Evolutionary conservation across 2,797 vertebrate genomes (phyloP).

Genomic region (Chaenodraco wilsoni): DNA sequence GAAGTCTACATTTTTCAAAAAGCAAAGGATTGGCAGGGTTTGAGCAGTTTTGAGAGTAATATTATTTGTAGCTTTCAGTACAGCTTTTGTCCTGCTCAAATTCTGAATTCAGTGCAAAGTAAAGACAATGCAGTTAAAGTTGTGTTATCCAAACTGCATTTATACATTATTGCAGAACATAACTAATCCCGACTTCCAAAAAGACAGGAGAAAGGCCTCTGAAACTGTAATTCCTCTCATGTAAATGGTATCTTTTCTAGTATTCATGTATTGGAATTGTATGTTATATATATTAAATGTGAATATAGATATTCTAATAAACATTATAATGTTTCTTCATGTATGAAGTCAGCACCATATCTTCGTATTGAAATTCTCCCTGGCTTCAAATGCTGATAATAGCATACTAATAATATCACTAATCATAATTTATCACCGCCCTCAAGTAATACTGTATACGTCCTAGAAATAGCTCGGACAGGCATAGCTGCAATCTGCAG

Average conservation of each 20-base stretch:
- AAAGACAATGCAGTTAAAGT: not conserved
- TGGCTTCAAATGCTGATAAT: not conserved
- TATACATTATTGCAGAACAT: constrained; percentile 38
- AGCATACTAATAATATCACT: not conserved
- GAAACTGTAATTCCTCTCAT: not conserved
- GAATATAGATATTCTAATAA: not conserved
- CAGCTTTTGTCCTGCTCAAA: not conserved
- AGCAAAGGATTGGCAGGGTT: too few relatives aligned
- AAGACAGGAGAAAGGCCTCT: not conserved
- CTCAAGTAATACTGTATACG: not conserved
- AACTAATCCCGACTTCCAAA: constrained; percentile 33
- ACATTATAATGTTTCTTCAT: not conserved
- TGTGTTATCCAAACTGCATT: not conserved
- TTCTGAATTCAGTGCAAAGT: not conserved
- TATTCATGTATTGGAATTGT: not conserved
- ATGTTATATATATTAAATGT: too few relatives aligned
- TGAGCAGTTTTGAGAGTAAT: not conserved
- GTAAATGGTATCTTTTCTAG: not conserved
- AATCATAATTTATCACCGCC: constrained; percentile 9
- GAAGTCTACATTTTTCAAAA: not conserved
- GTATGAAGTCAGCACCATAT: not conserved
- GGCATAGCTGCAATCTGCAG: constrained; percentile 2
- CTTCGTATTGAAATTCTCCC: too few relatives aligned
- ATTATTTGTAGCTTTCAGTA: not conserved
- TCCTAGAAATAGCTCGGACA: constrained; percentile 11